phyloP scores from a whole-genome alignment of 2,113 vertebrate genomes.

The Antennarius striatus region DNA sequence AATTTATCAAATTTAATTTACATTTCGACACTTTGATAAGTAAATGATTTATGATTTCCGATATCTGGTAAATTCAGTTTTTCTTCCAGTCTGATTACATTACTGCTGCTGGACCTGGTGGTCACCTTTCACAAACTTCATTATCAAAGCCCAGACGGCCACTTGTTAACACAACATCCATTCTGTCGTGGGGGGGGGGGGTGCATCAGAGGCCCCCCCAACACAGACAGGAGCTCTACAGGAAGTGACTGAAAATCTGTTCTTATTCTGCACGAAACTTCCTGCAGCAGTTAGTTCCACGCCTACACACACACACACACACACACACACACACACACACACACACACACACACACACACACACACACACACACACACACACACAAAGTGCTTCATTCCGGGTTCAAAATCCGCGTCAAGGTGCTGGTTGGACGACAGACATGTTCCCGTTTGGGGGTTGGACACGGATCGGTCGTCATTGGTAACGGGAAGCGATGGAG shows the following conservation, averaged over 20 bases:
- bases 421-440: too few relatives aligned
- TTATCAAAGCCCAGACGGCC: conserved; percentile 2
- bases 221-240: too few relatives aligned
- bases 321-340: conserved; percentile 25
- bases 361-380: too few relatives aligned
- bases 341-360: background rate
- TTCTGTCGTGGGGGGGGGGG: background rate
- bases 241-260: too few relatives aligned
- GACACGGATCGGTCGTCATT: too few relatives aligned
- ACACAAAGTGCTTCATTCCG: too few relatives aligned
- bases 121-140: conserved; percentile 4
- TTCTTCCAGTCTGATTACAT: background rate
- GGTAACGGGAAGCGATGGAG: too few relatives aligned
- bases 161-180: background rate
- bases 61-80: background rate
- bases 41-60: background rate
- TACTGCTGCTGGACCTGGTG: conserved; percentile 22
- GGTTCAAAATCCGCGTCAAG: too few relatives aligned
- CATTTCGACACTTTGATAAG: background rate
- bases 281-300: background rate
- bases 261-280: too few relatives aligned
- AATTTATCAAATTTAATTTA: conserved; percentile 1
- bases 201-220: too few relatives aligned
- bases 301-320: conserved; percentile 1
- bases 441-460: too few relatives aligned